Base-by-base conservation (phyloP, 2,888 invertebrate genomes). In the Schizotus pectinicornis region DNA sequence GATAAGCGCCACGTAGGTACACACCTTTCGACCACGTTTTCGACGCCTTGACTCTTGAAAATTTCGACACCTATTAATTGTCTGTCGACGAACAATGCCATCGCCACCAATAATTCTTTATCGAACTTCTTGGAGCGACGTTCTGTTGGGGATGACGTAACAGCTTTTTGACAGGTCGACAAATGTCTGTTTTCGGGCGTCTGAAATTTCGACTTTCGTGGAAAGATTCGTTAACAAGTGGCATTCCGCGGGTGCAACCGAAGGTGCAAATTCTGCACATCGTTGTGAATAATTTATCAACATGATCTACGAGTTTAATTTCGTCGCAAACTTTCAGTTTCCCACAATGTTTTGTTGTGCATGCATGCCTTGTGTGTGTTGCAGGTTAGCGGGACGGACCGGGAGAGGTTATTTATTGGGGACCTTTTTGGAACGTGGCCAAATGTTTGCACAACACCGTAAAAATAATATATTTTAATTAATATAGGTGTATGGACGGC, bases 271-370 rank as follows among this genome's bases (percentile, higher is more conserved):
- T 48, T 37, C 50, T 54, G 56, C 34, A 48, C 52, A 51, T 38
- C 52, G 63, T 56, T 51, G 56, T 52, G 63, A 58, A 62, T 57
- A 63, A 63, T 65, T 62, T 62, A 65, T 62, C 48, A 62, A 55
- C 50, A 55, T 64, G 64, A 67, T 62, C 66, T 66, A 66, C 59
- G 59, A 51, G 57, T 65, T 64, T 58, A 64, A 62, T 64, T 64
- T 64, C 62, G 64, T 64, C 62, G 49, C 50, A 49, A 59, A 59
- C 55, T 59, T 59, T 59, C 59, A 55, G 46, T 63, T 56, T 56
- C 56, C 52, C 60, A 59, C 59, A 61, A 53, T 45, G 61, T 63
- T 61, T 53, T 63, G 60, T 61, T 50, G 47, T 41, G 53, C 63
- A 63, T 60, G 57, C 59, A 59, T 53, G 45, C 47, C 43, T 53